Evolutionary conservation across 2,113 vertebrate species (phyloP), one percentile per base, ranked within the genome.

Genomic region (Orcinus orca): DNA sequence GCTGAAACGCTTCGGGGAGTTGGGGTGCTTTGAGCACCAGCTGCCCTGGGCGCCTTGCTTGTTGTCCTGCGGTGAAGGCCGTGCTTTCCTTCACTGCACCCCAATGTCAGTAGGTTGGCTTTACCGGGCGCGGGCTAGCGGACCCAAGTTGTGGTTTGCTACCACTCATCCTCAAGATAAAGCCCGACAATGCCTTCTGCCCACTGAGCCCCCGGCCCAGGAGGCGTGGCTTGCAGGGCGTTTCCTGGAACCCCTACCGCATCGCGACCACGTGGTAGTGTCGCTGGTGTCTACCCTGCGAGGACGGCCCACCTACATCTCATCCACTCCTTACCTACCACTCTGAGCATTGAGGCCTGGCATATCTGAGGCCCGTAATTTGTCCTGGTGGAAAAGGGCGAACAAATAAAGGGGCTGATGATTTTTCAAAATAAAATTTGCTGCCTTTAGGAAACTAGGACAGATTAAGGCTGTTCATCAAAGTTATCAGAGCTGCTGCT

Each of bases 311-410:
- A 0, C 26, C 15, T 31, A 29, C 3, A 3, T 11, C 47, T 41
- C 2, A 4, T 58, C 41, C 3, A n/a, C 29, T 29, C 33, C 44
- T 15, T 4, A 29, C 25, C 8, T 29, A 68, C 25, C 38, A 5
- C 44, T 2, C 3, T 1, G 31, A 5, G 1, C 20, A 1, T 0
- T 0, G 2, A 18, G 0, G 9, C 53, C 5, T 5, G 67, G 58
- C 31, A 29, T 1, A 3, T 0, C 6, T 18, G 55, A 79, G 65
- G 5, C 68, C 63, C 79, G 50, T 33, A 13, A 26, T 36, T 8
- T 17, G 31, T 85, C 33, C 31, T 0, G 3, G 79, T 1, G 31
- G 62, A n/a, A 74, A n/a, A 41, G 44, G 23, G 50, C 9, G 29
- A 60, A n/a, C 36, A 74, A 94, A 81, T 25, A 79, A 71, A 79